Conservation (phyloP, 2,797 vertebrate species). For the Ficedula albicollis region DNA sequence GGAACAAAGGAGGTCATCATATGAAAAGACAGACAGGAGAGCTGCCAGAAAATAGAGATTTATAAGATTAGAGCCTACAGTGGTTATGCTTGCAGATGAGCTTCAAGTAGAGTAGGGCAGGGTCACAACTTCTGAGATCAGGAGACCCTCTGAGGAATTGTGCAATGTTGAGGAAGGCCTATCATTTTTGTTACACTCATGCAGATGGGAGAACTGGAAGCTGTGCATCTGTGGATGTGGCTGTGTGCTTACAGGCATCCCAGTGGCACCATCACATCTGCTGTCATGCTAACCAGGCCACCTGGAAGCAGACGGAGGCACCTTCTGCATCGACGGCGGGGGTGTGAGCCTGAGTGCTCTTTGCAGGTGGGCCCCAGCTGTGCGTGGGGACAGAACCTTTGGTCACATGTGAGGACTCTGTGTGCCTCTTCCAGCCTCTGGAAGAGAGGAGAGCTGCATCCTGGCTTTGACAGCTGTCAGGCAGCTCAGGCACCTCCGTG, state of each 20-base stretch:
- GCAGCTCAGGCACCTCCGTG: background rate
- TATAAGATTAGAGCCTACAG: background rate
- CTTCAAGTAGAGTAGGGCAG: background rate
- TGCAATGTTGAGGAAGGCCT: background rate
- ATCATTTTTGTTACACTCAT: background rate
- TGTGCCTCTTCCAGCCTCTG: background rate
- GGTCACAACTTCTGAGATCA: background rate
- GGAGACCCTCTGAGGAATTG: background rate
- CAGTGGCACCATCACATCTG: background rate
- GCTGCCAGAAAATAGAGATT: background rate
- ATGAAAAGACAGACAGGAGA: background rate
- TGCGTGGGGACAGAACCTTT: background rate
- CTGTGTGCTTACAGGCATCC: background rate
- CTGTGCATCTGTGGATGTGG: background rate
- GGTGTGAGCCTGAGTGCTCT: background rate
- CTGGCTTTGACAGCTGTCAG: background rate
- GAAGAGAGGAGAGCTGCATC: background rate
- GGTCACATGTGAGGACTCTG: background rate
- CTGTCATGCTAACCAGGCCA: background rate
- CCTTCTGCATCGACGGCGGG: fast-evolving
- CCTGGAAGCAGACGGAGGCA: background rate
- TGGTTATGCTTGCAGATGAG: background rate
- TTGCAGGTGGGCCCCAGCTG: background rate
- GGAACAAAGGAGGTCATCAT: background rate
- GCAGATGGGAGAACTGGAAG: background rate